A percentile compares a stretch with the other conserved stretches of the same genome.
phyloP scores from a whole-genome alignment of 2,888 invertebrate species.

The Iphiclides podalirius region DNA sequence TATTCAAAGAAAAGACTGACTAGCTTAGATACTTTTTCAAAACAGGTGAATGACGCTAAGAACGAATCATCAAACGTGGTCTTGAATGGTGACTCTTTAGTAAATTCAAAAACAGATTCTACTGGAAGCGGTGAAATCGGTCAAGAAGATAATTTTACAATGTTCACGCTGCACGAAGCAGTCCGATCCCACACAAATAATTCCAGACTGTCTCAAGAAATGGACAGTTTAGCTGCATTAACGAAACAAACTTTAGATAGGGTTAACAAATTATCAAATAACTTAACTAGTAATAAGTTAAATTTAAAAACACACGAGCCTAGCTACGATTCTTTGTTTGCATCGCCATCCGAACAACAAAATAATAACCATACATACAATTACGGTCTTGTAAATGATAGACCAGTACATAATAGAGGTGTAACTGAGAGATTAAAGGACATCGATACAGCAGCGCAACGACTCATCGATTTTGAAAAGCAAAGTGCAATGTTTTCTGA shows the following conservation, averaged over 20 bases:
- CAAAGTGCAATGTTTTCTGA: slow-evolving; percentile 79
- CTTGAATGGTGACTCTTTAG: slow-evolving; percentile 50
- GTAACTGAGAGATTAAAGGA: slow-evolving; percentile 71
- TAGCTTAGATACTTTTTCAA: slow-evolving; percentile 75
- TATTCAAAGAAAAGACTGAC: slow-evolving; percentile 79
- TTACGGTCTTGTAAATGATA: slow-evolving; percentile 57
- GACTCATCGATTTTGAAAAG: slow-evolving; percentile 77
- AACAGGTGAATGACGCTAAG: slow-evolving; percentile 60
- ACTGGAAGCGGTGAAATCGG: slow-evolving; percentile 48
- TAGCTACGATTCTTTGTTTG: slow-evolving; percentile 59
- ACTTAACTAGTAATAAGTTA: slow-evolving; percentile 74
- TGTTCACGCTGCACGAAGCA: slow-evolving; percentile 71
- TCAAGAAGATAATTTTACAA: slow-evolving; percentile 54
- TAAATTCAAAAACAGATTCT: slow-evolving; percentile 45
- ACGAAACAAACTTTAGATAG: slow-evolving; percentile 84
- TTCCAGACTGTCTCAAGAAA: slow-evolving; percentile 77
- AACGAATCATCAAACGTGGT: slow-evolving; percentile 57
- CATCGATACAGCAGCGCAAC: slow-evolving; percentile 76
- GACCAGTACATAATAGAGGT: slow-evolving; percentile 55
- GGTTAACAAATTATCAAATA: slow-evolving; percentile 82
- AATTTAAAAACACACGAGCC: slow-evolving; percentile 62
- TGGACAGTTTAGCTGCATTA: slow-evolving; percentile 83
- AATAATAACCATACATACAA: slow-evolving; percentile 58
- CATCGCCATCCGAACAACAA: slow-evolving; percentile 56
- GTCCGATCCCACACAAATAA: slow-evolving; percentile 61